A percentile compares a stretch with the other conserved stretches of the same genome.
Evolutionary conservation across 2,888 invertebrate genomes (phyloP).

Genomic region (Drosophila suboccidentalis): DNA sequence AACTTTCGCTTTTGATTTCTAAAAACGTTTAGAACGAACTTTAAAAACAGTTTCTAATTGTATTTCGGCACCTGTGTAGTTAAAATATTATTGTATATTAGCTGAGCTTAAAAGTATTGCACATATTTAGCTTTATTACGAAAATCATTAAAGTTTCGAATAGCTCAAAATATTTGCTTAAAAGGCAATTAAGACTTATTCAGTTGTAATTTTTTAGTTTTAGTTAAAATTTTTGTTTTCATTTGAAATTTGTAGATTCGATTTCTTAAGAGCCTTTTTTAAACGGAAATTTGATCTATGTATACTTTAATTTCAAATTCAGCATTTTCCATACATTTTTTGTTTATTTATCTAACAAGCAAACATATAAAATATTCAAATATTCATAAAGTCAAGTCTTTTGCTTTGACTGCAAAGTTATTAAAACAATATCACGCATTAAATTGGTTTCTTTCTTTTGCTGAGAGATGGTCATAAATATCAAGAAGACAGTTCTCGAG

Average conservation of each 20-base stretch:
- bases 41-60: conserved; percentile 39
- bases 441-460: conserved; percentile 32
- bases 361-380: conserved; percentile 17
- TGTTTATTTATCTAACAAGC: conserved; percentile 37
- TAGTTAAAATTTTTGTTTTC: neutral
- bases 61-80: neutral
- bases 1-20: conserved; percentile 66
- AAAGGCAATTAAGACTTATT: neutral
- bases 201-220: neutral
- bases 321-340: neutral
- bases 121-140: neutral
- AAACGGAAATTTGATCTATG: neutral
- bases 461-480: conserved; percentile 60
- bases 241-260: neutral
- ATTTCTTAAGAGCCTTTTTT: neutral
- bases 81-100: conserved; percentile 17
- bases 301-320: neutral
- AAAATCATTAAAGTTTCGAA: neutral
- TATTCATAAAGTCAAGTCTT: conserved; percentile 28
- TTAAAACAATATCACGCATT: conserved; percentile 31
- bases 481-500: conserved; percentile 47
- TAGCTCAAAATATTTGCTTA: neutral
- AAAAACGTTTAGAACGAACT: conserved; percentile 19
- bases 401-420: conserved; percentile 35
- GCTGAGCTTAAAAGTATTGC: conserved; percentile 1